Base-by-base conservation (phyloP, 2,888 invertebrate genomes). In the Drosophila picticornis region DNA sequence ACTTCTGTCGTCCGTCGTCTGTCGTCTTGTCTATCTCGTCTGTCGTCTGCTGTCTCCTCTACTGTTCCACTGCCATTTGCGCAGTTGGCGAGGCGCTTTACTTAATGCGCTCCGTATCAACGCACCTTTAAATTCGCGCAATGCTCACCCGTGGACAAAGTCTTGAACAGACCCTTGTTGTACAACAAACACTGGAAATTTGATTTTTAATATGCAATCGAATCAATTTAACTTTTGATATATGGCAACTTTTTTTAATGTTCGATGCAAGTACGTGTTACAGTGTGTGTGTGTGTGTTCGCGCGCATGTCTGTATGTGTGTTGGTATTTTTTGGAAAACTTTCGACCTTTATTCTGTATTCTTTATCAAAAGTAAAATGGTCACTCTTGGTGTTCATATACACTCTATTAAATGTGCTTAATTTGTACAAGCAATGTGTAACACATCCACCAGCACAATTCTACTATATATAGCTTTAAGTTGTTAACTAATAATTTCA, bases 181-280 rank as follows among this genome's bases (percentile, higher is more conserved):
- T 40, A 32, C 3, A 62, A 55, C 38, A 66, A 71, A 69, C 63
- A 76, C 76, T 75, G 64, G 11, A 65, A 75, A 76, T 81, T 81
- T 57, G 50, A 60, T 68, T 64, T 25, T 57, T 68, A n/a, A 40
- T 55, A n/a, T 67, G 56, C 53, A 71, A 65, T 59, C 57, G 63
- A 63, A 56, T 65, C 58, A 76, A 80, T 73, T 80, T 55, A 71
- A 81, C 66, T 72, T 72, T 53, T 71, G 59, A 77, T 83, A 81
- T 85, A 77, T 73, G 31, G 22, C 67, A 79, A 70, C n/a, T 72
- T 81, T 75, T 71, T 84, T 25, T 46, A 46, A 81, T 67, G 67
- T 69, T 56, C 59, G 60, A 74, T 72, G 85, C 77, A 75, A 83
- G 60, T 80, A 84, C 82, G 75, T 78, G 76, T 73, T 71, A 67